phyloP scores from a whole-genome alignment of 2,797 vertebrate species.

The Octomys mimax region DNA sequence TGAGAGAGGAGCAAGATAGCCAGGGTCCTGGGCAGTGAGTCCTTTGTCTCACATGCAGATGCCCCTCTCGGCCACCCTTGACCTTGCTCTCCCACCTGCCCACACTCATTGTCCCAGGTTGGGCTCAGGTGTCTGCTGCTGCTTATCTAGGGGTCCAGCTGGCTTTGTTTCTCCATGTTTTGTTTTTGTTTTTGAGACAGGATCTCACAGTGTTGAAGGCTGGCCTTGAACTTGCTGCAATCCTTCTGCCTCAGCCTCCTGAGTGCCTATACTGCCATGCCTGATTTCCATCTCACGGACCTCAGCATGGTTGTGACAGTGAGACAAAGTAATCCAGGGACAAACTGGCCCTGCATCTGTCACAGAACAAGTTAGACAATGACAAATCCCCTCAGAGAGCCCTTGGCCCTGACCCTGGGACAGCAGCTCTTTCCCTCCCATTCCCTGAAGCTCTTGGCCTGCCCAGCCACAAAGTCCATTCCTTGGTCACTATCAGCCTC shows the following conservation, averaged over 20 bases:
- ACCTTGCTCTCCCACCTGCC: rapidly evolving
- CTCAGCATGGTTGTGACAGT: background rate
- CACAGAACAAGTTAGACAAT: background rate
- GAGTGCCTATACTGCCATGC: background rate
- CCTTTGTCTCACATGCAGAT: rapidly evolving
- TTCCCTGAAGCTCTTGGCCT: background rate
- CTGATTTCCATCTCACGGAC: background rate
- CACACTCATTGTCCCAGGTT: background rate
- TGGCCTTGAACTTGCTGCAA: no score
- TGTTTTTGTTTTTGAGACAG: no score
- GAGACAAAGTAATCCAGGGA: rapidly evolving
- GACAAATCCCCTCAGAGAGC: background rate
- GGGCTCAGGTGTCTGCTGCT: rapidly evolving
- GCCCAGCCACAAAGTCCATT: background rate
- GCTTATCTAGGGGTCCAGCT: background rate
- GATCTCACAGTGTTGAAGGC: no score
- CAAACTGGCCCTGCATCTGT: rapidly evolving
- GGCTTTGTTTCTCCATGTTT: background rate
- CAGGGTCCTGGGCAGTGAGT: rapidly evolving
- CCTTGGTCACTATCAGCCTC: background rate
- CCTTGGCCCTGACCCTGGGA: background rate
- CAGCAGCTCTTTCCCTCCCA: background rate
- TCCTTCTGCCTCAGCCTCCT: background rate
- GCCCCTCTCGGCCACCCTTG: rapidly evolving
- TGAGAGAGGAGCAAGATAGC: rapidly evolving